Percentiles rank a stretch among this genome's conserved stretches.
phyloP scores from a whole-genome alignment of 1,140 invertebrate genomes.

The Ceratina japonica region DNA sequence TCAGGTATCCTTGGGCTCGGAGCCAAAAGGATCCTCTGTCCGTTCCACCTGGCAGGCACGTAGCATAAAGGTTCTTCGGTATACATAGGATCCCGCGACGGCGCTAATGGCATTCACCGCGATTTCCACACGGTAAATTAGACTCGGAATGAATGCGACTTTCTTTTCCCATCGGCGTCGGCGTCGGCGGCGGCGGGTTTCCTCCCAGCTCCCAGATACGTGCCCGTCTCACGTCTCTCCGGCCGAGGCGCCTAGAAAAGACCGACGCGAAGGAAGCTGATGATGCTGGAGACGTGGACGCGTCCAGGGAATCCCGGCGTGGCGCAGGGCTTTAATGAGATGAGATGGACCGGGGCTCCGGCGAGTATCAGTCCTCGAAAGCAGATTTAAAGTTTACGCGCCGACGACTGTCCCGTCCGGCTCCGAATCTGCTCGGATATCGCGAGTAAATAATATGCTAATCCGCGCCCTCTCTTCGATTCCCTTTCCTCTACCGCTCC shows the following conservation, averaged over 20 bases:
- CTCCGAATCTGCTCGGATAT: conserved; percentile 69
- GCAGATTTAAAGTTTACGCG: conserved; percentile 76
- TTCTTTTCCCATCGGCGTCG: conserved; percentile 50
- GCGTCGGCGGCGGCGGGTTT: background rate
- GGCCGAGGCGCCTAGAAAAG: background rate
- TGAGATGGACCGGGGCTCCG: conserved; percentile 52
- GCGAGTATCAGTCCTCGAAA: conserved; percentile 67
- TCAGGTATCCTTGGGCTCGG: conserved; percentile 36
- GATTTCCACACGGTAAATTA: conserved; percentile 61
- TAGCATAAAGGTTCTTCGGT: conserved; percentile 50
- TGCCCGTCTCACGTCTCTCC: background rate
- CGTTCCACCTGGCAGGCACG: conserved; percentile 47
- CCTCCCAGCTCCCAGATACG: conserved; percentile 20
- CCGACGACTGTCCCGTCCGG: conserved; percentile 57
- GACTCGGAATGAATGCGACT: conserved; percentile 65
- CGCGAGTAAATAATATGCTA: conserved; percentile 77
- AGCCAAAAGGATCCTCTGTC: conserved; percentile 25
- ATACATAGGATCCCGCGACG: conserved; percentile 30
- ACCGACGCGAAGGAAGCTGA: background rate
- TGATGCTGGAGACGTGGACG: background rate
- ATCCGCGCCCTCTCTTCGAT: conserved; percentile 63
- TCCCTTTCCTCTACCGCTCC: conserved; percentile 45
- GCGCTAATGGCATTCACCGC: conserved; percentile 57
- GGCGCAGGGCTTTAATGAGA: conserved; percentile 67
- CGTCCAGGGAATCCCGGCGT: conserved; percentile 43